Percentiles rank a stretch among this genome's conserved stretches.
phyloP scores from a whole-genome alignment of 2,113 vertebrate genomes.

The Leptobrachium ailaonicum region DNA sequence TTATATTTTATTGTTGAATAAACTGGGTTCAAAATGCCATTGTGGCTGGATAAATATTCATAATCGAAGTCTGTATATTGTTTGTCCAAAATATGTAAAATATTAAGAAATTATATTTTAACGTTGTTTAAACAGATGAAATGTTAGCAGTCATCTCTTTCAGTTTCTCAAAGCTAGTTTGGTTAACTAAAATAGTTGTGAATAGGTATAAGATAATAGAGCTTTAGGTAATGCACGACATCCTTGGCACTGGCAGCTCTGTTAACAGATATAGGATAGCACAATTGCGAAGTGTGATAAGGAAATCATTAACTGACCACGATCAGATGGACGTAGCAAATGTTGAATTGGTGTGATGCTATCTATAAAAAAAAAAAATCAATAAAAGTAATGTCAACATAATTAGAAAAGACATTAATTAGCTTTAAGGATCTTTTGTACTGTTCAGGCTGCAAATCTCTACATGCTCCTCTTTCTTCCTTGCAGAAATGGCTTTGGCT shows the following conservation, averaged over 20 bases:
- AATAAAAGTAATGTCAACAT: conserved; percentile 2
- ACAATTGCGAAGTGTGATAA: not conserved
- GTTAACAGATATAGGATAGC: not conserved
- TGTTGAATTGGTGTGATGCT: conserved; percentile 1
- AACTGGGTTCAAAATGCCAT: too few species aligned
- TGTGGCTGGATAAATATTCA: too few species aligned
- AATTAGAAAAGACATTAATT: not conserved
- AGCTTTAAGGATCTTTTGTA: not conserved
- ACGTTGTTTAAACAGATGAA: too few species aligned
- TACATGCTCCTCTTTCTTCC: too few species aligned
- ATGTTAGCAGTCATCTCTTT: too few species aligned
- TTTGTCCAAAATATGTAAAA: too few species aligned
- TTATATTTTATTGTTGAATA: too few species aligned
- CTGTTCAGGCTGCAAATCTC: not conserved
- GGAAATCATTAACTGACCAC: conserved; percentile 6
- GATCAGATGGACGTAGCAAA: not conserved
- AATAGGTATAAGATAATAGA: not conserved
- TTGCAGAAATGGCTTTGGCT: too few species aligned
- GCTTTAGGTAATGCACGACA: not conserved
- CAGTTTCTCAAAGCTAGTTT: too few species aligned
- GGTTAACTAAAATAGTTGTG: too few species aligned
- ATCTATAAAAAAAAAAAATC: not conserved
- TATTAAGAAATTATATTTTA: too few species aligned
- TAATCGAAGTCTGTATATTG: too few species aligned
- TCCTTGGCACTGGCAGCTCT: not conserved